These are phyloP conservation scores for Hypomecis atomaria DNA, from an alignment of 2,888 invertebrate genomes.

Conservation along the genomic window DNA sequence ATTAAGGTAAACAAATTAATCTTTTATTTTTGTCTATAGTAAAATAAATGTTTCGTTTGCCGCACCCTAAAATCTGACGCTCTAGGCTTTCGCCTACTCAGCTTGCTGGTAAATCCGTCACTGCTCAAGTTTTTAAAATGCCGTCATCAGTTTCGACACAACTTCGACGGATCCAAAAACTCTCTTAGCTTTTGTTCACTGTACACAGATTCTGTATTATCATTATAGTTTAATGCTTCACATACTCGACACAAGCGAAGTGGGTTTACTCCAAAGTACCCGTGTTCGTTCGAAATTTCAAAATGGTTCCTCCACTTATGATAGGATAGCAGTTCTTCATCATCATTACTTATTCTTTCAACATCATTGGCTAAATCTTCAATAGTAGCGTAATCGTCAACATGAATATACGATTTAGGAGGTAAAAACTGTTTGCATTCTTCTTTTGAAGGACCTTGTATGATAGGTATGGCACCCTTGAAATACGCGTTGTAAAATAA, in stretches of 20 bases:
- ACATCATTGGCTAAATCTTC: conserved; percentile 82
- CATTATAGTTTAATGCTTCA: conserved; percentile 84
- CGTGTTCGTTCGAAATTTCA: conserved; percentile 82
- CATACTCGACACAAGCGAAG: conserved; percentile 85
- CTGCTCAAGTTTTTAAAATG: too few species aligned
- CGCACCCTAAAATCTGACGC: too few species aligned
- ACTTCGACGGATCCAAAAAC: conserved; percentile 33
- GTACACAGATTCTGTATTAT: conserved; percentile 42
- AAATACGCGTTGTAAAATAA: conserved; percentile 86
- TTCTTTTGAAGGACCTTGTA: conserved; percentile 85
- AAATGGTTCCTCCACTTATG: conserved; percentile 86
- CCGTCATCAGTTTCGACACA: conserved; percentile 25
- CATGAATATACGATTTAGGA: conserved; percentile 86
- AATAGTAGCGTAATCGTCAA: conserved; percentile 81
- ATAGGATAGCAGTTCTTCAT: conserved; percentile 67
- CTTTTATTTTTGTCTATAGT: too few species aligned
- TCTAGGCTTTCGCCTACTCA: too few species aligned
- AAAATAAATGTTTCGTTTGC: too few species aligned
- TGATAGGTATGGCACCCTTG: conserved; percentile 86
- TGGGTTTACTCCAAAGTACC: conserved; percentile 83
- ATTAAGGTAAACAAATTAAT: too few species aligned
- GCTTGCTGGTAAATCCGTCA: too few species aligned
- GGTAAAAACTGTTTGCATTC: conserved; percentile 83
- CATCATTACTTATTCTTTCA: conserved; percentile 65
- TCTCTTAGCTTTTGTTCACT: conserved; percentile 26